A percentile compares a stretch with the other conserved stretches of the same genome.
phyloP scores from a whole-genome alignment of 2,797 vertebrate species.

The Phataginus tricuspis region DNA sequence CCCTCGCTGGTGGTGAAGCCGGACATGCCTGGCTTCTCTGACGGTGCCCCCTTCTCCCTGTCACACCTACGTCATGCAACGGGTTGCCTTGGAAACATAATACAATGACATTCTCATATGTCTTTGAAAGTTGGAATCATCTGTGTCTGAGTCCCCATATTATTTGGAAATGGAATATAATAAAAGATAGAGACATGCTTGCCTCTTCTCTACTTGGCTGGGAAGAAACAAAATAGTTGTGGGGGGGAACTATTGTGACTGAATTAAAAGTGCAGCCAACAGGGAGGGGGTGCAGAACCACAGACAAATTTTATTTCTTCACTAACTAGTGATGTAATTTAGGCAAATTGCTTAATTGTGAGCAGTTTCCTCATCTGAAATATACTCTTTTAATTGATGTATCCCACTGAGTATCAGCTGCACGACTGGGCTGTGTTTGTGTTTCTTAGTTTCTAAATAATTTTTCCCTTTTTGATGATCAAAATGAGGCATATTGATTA shows the following conservation, averaged over 20 bases:
- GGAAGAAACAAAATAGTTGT: neutral
- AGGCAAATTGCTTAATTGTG: constrained; percentile 12
- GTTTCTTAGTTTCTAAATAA: neutral
- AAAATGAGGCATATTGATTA: neutral
- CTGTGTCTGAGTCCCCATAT: neutral
- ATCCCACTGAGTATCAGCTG: neutral
- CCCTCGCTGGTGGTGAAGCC: neutral
- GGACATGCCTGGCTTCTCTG: accelerated
- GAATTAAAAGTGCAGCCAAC: neutral
- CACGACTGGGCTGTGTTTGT: neutral
- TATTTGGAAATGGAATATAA: neutral
- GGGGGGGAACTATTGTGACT: neutral
- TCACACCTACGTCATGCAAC: neutral
- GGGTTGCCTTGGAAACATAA: neutral
- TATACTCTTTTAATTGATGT: neutral
- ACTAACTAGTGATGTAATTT: neutral
- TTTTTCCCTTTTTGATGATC: neutral
- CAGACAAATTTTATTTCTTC: too few relatives aligned
- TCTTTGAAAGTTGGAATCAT: neutral
- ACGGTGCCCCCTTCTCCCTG: neutral
- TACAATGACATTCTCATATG: neutral
- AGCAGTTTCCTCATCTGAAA: neutral
- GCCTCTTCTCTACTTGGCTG: neutral
- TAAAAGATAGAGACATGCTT: neutral
- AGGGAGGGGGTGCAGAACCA: too few relatives aligned